Percentiles rank a stretch among this genome's conserved stretches.
Conservation (phyloP, 2,888 invertebrate species). For the Dermolepida albohirtum region DNA sequence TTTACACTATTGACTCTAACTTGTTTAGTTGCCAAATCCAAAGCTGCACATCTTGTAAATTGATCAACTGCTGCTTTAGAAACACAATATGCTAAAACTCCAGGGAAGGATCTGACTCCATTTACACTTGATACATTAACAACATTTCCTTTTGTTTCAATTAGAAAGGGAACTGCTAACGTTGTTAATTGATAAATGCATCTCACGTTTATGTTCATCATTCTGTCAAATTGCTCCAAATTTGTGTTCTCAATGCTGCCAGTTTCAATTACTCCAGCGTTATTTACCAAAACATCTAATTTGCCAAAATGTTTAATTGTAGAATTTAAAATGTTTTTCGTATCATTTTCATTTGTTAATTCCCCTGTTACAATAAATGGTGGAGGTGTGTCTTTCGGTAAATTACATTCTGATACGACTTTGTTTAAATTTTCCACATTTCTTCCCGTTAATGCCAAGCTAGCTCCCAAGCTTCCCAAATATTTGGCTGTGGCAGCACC, state of each 20-base stretch:
- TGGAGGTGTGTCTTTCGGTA: slow-evolving; percentile 58
- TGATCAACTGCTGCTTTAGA: slow-evolving; percentile 96
- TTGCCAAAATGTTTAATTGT: slow-evolving; percentile 81
- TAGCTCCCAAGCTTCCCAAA: slow-evolving; percentile 80
- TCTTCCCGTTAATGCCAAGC: slow-evolving; percentile 78
- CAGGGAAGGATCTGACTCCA: slow-evolving; percentile 90
- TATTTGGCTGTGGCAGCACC: slow-evolving; percentile 85
- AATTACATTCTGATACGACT: slow-evolving; percentile 71
- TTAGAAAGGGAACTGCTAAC: slow-evolving; percentile 87
- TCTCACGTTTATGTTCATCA: slow-evolving; percentile 91
- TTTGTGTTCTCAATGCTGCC: slow-evolving; percentile 89
- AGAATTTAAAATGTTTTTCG: slow-evolving; percentile 76
- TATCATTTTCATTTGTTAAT: slow-evolving; percentile 79
- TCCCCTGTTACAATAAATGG: slow-evolving; percentile 77
- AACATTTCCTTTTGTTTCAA: slow-evolving; percentile 87
- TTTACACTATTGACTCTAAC: slow-evolving; percentile 93
- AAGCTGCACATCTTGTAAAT: slow-evolving; percentile 90
- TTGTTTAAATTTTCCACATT: slow-evolving; percentile 76
- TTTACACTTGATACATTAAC: slow-evolving; percentile 97
- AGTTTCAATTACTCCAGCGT: slow-evolving; percentile 86
- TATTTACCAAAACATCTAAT: slow-evolving; percentile 88
- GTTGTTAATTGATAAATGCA: slow-evolving; percentile 85
- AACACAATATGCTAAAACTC: slow-evolving; percentile 90
- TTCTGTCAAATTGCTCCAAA: slow-evolving; percentile 87
- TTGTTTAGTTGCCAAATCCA: slow-evolving; percentile 85